Evolutionary conservation across 2,797 vertebrate genomes (phyloP), one percentile per base, ranked within the genome.

Genomic region (Sparidentex hasta): DNA sequence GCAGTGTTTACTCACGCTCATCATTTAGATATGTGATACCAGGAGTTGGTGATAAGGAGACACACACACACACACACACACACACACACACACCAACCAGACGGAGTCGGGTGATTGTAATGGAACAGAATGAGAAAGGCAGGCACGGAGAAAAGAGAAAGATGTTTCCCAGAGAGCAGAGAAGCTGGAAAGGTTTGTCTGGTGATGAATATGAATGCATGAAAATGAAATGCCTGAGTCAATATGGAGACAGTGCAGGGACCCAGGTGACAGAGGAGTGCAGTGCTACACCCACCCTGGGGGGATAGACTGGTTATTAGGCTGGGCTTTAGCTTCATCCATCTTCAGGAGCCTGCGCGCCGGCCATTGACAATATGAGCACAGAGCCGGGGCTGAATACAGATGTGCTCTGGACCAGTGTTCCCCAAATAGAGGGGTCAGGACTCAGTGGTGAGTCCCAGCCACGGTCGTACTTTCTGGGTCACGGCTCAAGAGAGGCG

Each of bases 141-240:
- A 50, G 54, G 48, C 65, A 65, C n/a, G 46, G 55, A 62, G 44
- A 80, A 29, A 47, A 47, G 12, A 58, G 57, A 59, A 41, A 67
- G 52, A 69, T 55, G 44, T 75, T 81, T 82, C 58, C 17, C 41
- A 70, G 46, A 81, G 46, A 82, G 55, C 25, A n/a, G 3, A 20
- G 73, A 58, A 77, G 61, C 71, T 52, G 70, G 67, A 20, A 65
- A 74, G 59, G 43, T 56, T 73, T 67, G 68, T 65, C 77, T 61
- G 51, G 41, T 73, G 85, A 90, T 89, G 81, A 91, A 88, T 92
- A 88, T 84, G 86, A 87, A 91, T 85, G 78, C 58, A 85, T 85
- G 77, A 89, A 93, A 92, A 92, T 92, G 83, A 92, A 94, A 94
- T 85, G 88, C 78, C 86, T 74, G 74, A 91, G 86, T 93, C 90